Percentiles rank a stretch among this genome's conserved stretches.
phyloP scores from a whole-genome alignment of 92 coral and sea anemone genomes.

The Actinernus sp. region DNA sequence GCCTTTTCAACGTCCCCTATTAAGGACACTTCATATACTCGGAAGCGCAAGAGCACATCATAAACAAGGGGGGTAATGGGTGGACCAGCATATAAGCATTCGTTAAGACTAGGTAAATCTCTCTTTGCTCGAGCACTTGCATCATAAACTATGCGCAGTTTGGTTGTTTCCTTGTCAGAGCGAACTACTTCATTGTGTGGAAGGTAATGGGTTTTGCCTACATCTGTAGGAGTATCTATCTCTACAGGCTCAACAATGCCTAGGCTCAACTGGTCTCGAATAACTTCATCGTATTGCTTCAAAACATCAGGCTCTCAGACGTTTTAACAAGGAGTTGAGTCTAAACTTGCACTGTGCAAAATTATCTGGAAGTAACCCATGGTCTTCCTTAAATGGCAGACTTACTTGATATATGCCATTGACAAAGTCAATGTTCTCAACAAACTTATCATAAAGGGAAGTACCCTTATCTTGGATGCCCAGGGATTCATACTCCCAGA shows the following conservation, averaged over 20 bases:
- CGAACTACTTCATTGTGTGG: constrained; percentile 8
- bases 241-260: constrained; percentile 5
- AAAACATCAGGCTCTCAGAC: constrained; percentile 10
- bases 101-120: background rate
- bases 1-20: constrained; percentile 47
- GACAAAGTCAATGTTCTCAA: constrained; percentile 10
- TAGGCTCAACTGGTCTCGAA: background rate
- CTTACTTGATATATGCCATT: constrained; percentile 44
- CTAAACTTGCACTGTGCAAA: constrained; percentile 1
- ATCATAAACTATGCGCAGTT: constrained; percentile 8
- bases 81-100: constrained; percentile 14
- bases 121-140: constrained; percentile 1
- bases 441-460: constrained; percentile 41
- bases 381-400: constrained; percentile 57
- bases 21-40: constrained; percentile 6
- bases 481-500: constrained; percentile 28
- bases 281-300: constrained; percentile 3
- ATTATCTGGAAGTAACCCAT: constrained; percentile 50
- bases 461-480: constrained; percentile 19
- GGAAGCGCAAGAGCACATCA: constrained; percentile 4
- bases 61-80: constrained; percentile 11
- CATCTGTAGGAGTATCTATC: background rate
- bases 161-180: constrained; percentile 3
- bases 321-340: background rate
- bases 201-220: background rate